Evolutionary conservation across 2,113 vertebrate genomes (phyloP).

Genomic region (Sylvilagus bachmani): DNA sequence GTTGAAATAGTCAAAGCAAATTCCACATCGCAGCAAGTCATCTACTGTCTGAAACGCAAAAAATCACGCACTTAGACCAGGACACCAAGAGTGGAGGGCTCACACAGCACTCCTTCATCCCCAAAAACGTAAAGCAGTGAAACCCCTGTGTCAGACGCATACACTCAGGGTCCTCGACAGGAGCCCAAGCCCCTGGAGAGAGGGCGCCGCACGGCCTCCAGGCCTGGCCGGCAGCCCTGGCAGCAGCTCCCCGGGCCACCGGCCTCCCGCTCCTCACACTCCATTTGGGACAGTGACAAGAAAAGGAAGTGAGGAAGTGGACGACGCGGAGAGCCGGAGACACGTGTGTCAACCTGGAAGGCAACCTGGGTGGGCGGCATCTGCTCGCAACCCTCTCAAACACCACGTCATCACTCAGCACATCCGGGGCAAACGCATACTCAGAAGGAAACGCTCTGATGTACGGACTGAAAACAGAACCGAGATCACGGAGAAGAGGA

Average conservation of each 20-base stretch:
- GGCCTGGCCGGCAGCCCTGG: background rate
- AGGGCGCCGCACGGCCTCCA: background rate
- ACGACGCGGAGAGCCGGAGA: background rate
- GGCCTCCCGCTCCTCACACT: background rate
- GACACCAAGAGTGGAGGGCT: background rate
- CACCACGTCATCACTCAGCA: background rate
- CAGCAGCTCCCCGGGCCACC: background rate
- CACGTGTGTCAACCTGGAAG: background rate
- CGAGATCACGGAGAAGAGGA: background rate
- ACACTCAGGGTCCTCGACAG: too few relatives aligned
- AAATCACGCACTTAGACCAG: background rate
- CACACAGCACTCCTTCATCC: background rate
- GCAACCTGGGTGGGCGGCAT: background rate
- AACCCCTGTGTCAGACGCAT: background rate
- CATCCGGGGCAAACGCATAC: too few relatives aligned
- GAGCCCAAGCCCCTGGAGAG: too few relatives aligned
- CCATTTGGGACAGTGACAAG: background rate
- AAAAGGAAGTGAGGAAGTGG: background rate
- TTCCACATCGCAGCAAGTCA: slow-evolving; percentile 93
- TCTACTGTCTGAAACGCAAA: slow-evolving; percentile 91
- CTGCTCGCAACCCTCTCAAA: background rate
- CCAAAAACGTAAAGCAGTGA: background rate
- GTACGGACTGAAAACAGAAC: background rate
- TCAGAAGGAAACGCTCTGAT: background rate
- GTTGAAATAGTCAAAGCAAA: slow-evolving; percentile 97